A percentile compares a stretch with the other conserved stretches of the same genome.
Evolutionary conservation across 2,113 vertebrate genomes (phyloP).

Genomic region (Promerops cafer): DNA sequence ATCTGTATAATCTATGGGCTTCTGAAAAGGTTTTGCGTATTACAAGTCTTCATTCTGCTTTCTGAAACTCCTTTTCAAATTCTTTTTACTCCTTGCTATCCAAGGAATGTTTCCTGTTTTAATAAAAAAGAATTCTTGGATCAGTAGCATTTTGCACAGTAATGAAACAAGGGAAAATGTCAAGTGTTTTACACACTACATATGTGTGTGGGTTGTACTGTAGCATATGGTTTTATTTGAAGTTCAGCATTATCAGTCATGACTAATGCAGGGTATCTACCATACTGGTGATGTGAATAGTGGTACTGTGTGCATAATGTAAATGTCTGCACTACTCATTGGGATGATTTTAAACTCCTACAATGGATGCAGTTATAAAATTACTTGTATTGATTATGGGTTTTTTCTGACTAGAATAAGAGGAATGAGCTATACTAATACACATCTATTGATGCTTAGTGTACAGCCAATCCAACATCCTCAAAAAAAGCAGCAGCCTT

Average conservation of each 20-base stretch:
- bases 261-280: background rate
- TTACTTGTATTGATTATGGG: background rate
- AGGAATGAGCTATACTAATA: background rate
- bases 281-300: background rate
- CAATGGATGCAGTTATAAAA: background rate
- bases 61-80: background rate
- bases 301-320: background rate
- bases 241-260: background rate
- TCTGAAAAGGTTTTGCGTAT: background rate
- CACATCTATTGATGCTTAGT: background rate
- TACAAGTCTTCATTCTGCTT: background rate
- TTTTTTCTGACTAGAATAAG: background rate
- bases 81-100: background rate
- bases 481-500: background rate
- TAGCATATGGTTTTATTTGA: conserved; percentile 27
- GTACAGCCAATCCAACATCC: background rate
- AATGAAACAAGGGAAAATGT: conserved; percentile 6
- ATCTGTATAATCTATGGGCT: background rate
- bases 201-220: background rate
- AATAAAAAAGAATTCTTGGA: background rate
- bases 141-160: background rate
- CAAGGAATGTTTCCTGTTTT: background rate
- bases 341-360: background rate
- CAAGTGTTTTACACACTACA: background rate
- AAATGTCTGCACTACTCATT: background rate